These are phyloP conservation scores for Phasianus colchicus DNA, from an alignment of 2,113 vertebrate species.

Conservation along the genomic window DNA sequence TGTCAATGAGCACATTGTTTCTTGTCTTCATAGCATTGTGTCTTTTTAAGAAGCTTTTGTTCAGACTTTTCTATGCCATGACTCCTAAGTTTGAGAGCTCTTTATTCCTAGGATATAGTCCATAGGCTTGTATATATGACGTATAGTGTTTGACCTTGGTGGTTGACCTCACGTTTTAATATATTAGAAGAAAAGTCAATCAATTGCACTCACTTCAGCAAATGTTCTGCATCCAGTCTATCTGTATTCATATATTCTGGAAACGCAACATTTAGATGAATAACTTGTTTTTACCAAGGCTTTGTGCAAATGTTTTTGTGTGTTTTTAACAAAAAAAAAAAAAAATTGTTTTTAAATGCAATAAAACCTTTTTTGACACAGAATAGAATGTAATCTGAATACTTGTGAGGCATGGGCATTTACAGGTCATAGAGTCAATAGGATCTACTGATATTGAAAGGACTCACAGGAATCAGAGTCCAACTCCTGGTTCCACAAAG, in stretches of 20 bases:
- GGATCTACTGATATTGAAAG: background rate
- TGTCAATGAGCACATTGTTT: background rate
- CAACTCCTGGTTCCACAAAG: background rate
- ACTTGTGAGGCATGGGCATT: background rate
- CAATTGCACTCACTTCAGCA: background rate
- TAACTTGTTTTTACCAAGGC: background rate
- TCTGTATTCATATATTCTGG: background rate
- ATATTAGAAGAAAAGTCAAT: background rate
- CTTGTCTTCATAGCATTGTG: background rate
- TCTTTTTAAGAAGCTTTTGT: background rate
- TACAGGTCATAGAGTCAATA: background rate
- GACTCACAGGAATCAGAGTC: background rate
- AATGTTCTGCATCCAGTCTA: background rate
- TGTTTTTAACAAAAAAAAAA: too few relatives aligned
- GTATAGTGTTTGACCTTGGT: background rate
- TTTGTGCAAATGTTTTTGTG: background rate
- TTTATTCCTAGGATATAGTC: background rate
- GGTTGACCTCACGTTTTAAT: accelerated
- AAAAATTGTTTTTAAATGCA: too few relatives aligned
- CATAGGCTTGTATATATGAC: background rate
- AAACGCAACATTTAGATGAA: background rate
- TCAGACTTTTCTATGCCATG: background rate
- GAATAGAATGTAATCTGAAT: background rate
- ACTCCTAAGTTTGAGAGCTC: background rate
- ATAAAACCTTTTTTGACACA: background rate